These are phyloP conservation scores for Echinarachnius parma DNA, from an alignment of 53 echinoderm and acorn worm genomes.

Conservation along the genomic window DNA sequence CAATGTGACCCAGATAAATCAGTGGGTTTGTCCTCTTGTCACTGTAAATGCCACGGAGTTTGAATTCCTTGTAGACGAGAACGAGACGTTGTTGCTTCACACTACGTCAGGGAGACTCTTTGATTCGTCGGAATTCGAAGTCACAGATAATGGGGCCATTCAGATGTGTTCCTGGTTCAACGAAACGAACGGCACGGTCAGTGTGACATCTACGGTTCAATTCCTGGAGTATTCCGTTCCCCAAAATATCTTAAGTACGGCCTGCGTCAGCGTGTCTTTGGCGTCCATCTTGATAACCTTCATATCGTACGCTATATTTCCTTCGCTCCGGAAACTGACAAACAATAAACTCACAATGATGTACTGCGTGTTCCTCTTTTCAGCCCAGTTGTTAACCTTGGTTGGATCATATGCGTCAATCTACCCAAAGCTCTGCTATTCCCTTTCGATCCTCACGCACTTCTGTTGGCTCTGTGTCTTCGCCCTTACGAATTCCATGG, in stretches of 20 bases:
- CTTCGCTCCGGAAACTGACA: constrained; percentile 23
- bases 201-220: neutral
- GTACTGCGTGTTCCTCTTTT: constrained; percentile 2
- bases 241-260: constrained; percentile 20
- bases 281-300: neutral
- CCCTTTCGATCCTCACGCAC: constrained; percentile 10
- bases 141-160: neutral
- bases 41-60: constrained; percentile 13
- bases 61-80: neutral
- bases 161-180: constrained; percentile 14
- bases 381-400: constrained; percentile 8
- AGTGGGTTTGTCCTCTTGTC: neutral
- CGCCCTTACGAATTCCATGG: constrained; percentile 16
- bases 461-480: constrained; percentile 23
- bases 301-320: constrained; percentile 10
- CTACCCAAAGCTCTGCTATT: constrained; percentile 12
- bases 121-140: constrained; percentile 8
- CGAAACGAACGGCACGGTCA: neutral
- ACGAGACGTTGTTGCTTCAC: constrained; percentile 1
- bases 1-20: no score
- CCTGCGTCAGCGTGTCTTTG: constrained; percentile 12
- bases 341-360: constrained; percentile 23
- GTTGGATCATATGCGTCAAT: constrained; percentile 10
- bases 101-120: neutral
- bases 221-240: neutral